Conservation (phyloP, 2,888 invertebrate genomes). For the Aphelenchoides bicaudatus region DNA sequence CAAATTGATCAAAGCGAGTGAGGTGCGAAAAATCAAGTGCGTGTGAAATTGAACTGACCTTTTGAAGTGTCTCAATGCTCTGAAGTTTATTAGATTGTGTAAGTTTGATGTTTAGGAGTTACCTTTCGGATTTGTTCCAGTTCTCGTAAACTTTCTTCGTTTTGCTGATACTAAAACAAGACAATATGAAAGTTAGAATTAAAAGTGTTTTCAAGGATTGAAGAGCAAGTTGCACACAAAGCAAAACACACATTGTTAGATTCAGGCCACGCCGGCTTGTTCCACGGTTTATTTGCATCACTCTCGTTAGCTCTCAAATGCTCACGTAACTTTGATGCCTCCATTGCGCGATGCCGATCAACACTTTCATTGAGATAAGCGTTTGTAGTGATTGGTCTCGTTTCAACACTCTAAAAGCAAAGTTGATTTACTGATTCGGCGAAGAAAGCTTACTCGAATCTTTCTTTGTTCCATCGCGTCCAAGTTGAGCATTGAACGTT, state of each 20-base stretch:
- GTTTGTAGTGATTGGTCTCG: conserved; percentile 54
- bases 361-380: conserved; percentile 57
- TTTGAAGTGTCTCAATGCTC: conserved; percentile 53
- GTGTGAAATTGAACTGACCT: conserved; percentile 43
- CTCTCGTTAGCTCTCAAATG: conserved; percentile 55
- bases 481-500: conserved; percentile 56
- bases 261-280: conserved; percentile 59
- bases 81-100: conserved; percentile 24
- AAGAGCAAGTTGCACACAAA: not conserved
- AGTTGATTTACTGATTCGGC: not conserved
- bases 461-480: conserved; percentile 58
- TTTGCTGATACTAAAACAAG: conserved; percentile 8
- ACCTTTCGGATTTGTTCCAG: conserved; percentile 51
- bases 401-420: conserved; percentile 52
- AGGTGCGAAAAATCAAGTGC: not conserved
- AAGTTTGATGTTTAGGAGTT: not conserved
- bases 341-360: conserved; percentile 57
- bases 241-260: conserved; percentile 12
- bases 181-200: not conserved
- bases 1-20: not conserved
- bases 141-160: conserved; percentile 52
- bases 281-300: conserved; percentile 60
- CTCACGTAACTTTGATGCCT: conserved; percentile 49
- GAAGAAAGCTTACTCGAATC: conserved; percentile 41
- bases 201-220: not conserved